A percentile compares a stretch with the other conserved stretches of the same genome.
These are phyloP conservation scores for Gouania willdenowi DNA, from an alignment of 2,797 vertebrate species.

Conservation along the genomic window DNA sequence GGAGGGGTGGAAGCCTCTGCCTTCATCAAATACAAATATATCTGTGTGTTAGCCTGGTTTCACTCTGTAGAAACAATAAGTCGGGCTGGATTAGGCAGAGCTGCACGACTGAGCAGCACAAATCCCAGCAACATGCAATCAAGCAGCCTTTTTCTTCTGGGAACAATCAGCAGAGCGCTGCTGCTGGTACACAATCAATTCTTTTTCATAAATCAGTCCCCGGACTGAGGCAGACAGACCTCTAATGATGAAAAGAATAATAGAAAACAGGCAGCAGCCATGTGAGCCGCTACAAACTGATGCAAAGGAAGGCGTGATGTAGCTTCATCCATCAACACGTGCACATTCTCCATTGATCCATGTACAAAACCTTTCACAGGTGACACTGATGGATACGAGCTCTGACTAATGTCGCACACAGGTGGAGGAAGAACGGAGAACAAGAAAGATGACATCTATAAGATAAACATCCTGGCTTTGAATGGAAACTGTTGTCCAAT, in stretches of 20 bases:
- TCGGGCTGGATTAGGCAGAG: conserved; percentile 21
- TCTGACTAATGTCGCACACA: too few species aligned
- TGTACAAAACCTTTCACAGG: too few species aligned
- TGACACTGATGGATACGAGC: too few species aligned
- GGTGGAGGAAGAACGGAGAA: too few species aligned
- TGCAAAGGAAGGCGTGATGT: too few species aligned
- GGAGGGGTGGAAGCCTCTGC: conserved; percentile 17
- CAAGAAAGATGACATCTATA: too few species aligned
- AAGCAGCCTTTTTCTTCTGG: conserved; percentile 14
- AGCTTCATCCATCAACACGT: too few species aligned
- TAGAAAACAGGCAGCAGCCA: neutral
- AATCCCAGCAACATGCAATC: conserved; percentile 36
- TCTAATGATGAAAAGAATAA: conserved; percentile 15
- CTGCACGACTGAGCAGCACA: conserved; percentile 38
- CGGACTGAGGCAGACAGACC: conserved; percentile 6
- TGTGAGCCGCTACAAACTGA: too few species aligned
- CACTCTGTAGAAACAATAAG: conserved; percentile 29
- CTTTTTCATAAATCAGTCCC: conserved; percentile 36
- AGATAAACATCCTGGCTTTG: too few species aligned
- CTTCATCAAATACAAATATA: conserved; percentile 48
- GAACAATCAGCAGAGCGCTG: conserved; percentile 19
- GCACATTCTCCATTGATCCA: too few species aligned
- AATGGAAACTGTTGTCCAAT: too few species aligned
- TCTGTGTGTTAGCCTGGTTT: conserved; percentile 24
- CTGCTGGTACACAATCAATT: conserved; percentile 51